Percentiles rank a stretch among this genome's conserved stretches.
These are phyloP conservation scores for Daktulosphaira vitifoliae DNA, from an alignment of 1,140 invertebrate species.

Conservation along the genomic window DNA sequence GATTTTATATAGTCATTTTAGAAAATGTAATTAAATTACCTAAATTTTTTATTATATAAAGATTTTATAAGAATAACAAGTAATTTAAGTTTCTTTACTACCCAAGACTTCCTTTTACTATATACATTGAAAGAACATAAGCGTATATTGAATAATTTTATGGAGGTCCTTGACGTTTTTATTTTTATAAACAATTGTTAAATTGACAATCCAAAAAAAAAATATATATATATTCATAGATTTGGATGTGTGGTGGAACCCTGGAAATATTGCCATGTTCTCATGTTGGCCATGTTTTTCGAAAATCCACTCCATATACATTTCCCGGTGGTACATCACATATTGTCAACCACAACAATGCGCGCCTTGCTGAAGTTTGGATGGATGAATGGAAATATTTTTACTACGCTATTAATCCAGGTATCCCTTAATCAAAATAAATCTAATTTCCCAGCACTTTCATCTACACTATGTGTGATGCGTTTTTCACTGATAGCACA, in stretches of 20 bases:
- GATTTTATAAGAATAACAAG: too few species aligned
- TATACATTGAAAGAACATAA: too few species aligned
- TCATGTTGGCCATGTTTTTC: slow-evolving; percentile 92
- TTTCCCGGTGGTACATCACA: slow-evolving; percentile 97
- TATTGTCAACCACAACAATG: slow-evolving; percentile 98
- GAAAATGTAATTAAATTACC: too few species aligned
- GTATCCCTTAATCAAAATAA: slow-evolving; percentile 45
- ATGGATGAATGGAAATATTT: slow-evolving; percentile 96
- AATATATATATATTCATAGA: too few species aligned
- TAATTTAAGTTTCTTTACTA: too few species aligned
- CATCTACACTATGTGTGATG: slow-evolving; percentile 10
- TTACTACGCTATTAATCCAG: slow-evolving; percentile 97
- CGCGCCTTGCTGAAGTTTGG: slow-evolving; percentile 92
- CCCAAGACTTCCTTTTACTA: too few species aligned
- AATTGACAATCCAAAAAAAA: too few species aligned
- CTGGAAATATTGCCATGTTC: slow-evolving; percentile 86
- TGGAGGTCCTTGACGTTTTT: too few species aligned
- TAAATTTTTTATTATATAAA: too few species aligned
- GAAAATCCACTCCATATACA: slow-evolving; percentile 97
- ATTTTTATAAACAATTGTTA: too few species aligned
- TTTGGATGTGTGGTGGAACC: slow-evolving; percentile 94
- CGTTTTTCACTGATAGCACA: slow-evolving; percentile 3
- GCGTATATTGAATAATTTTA: too few species aligned
- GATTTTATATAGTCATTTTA: too few species aligned
- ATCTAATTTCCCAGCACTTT: slow-evolving; percentile 1